A percentile compares a stretch with the other conserved stretches of the same genome.
phyloP scores from a whole-genome alignment of 2,113 vertebrate genomes.

The Myodes glareolus region DNA sequence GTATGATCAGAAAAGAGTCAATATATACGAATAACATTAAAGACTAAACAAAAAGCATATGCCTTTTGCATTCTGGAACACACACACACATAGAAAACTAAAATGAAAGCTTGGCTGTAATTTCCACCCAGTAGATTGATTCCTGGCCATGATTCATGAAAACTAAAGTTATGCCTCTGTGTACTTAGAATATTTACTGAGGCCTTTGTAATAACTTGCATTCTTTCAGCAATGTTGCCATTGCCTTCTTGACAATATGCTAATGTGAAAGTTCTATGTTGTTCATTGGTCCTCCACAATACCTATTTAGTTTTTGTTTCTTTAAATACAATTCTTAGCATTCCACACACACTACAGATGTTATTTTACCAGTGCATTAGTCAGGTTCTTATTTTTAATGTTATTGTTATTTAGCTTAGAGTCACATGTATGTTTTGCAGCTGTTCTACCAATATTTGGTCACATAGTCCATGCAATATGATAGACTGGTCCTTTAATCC shows the following conservation, averaged over 20 bases:
- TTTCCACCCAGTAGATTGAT: not conserved
- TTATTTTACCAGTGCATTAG: not conserved
- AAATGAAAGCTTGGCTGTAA: not conserved
- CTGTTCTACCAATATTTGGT: not conserved
- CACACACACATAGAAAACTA: not conserved
- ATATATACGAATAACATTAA: not conserved
- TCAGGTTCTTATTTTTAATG: not conserved
- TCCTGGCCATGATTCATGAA: not conserved
- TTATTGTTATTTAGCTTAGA: not conserved
- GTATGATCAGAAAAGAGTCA: not conserved
- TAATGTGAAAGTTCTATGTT: slow-evolving; percentile 9
- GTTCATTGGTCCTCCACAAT: not conserved
- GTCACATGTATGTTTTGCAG: not conserved
- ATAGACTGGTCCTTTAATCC: not conserved
- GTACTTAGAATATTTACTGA: not conserved
- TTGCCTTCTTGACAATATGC: not conserved
- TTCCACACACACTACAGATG: not conserved
- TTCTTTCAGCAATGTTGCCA: not conserved
- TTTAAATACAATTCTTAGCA: not conserved
- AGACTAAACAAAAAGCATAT: not conserved
- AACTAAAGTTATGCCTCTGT: not conserved
- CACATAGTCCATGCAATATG: not conserved
- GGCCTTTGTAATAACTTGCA: not conserved
- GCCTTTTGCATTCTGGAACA: not conserved
- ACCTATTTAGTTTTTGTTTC: not conserved